phyloP scores from a whole-genome alignment of 2,888 invertebrate species.

The Lochmaea capreae region DNA sequence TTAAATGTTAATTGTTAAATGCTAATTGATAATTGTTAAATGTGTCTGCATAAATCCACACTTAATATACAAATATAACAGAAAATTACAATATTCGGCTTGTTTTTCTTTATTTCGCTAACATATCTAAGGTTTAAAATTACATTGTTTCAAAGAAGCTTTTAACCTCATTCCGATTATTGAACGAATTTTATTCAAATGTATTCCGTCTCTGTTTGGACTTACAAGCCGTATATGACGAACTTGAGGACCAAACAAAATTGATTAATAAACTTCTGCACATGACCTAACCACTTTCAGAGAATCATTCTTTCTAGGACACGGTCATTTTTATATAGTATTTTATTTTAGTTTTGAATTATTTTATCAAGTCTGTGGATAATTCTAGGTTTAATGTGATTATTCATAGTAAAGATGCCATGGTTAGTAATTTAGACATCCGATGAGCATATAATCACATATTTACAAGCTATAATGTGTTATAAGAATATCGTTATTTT shows the following conservation, averaged over 20 bases:
- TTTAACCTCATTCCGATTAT: conserved; percentile 9
- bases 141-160: background rate
- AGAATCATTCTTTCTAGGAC: no score
- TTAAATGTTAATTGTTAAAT: no score
- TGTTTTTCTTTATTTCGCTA: no score
- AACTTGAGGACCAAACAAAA: no score
- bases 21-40: no score
- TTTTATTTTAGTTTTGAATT: no score
- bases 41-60: no score
- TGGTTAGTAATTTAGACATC: background rate
- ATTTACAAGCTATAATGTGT: background rate
- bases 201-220: background rate
- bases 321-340: no score
- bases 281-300: no score
- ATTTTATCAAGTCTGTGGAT: background rate
- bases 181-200: conserved; percentile 6
- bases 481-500: background rate
- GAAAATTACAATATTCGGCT: no score
- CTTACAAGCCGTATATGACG: background rate
- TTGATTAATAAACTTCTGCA: no score
- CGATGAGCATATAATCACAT: background rate
- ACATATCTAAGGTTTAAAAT: background rate
- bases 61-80: no score
- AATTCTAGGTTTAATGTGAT: background rate
- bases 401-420: background rate